Evolutionary conservation across 1,140 invertebrate genomes (phyloP), one percentile per base, ranked within the genome.

Genomic region (Xylocopa sonorina): DNA sequence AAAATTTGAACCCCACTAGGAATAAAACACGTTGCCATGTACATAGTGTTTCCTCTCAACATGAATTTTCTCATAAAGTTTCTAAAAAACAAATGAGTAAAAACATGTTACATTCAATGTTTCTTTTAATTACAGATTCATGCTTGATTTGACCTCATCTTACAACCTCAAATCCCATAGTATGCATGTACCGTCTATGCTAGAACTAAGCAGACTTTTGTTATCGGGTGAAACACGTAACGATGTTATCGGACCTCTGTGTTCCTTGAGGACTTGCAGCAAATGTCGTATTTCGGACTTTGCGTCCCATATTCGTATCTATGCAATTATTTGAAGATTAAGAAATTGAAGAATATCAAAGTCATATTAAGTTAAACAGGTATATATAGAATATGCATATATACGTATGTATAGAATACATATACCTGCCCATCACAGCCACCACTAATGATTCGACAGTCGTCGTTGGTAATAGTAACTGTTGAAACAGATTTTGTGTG

Each of bases 111-210:
- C 29, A 7, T n/a, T n/a, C n/a, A n/a, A n/a, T n/a, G n/a, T n/a
- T n/a, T n/a, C n/a, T n/a, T n/a, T n/a, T n/a, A n/a, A n/a, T n/a
- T n/a, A n/a, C n/a, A n/a, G n/a, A n/a, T n/a, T n/a, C n/a, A n/a
- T n/a, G n/a, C n/a, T n/a, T n/a, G n/a, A n/a, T n/a, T n/a, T n/a
- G n/a, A n/a, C n/a, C n/a, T n/a, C n/a, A n/a, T n/a, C n/a, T n/a
- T n/a, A n/a, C n/a, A n/a, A n/a, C 94, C 94, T 92, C 6, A 98
- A 93, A 88, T 98, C 96, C 98, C 98, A 99, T 77, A 99, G 96
- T 75, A 99, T 97, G 85, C 97, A 98, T 9, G 97, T 97, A 27
- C 98, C 98, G 93, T 99, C 98, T 0, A 95, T 96, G 62, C 97
- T 97, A 0, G 97, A 96, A 85, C 97, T 98, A 1, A 98, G 96